Conservation (phyloP, 1,140 invertebrate species). For the Trichonephila clavipes region DNA sequence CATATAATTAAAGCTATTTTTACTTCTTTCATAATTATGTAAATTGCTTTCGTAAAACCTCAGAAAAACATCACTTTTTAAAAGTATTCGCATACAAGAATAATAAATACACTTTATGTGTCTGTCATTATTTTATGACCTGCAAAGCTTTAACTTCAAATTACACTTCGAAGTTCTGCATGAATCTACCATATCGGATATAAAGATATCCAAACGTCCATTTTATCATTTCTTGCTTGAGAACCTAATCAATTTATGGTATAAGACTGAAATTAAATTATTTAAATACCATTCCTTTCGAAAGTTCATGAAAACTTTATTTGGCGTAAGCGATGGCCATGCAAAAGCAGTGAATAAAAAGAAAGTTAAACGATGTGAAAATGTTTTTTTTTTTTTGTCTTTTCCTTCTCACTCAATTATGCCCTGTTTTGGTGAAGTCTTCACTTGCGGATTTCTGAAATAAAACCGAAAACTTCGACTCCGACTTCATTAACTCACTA, state of each 20-base stretch:
- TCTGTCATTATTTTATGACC: too few relatives aligned
- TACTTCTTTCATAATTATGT: too few relatives aligned
- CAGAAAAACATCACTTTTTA: too few relatives aligned
- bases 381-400: neutral
- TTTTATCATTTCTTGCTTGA: too few relatives aligned
- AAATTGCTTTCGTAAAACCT: too few relatives aligned
- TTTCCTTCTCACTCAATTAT: neutral
- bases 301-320: neutral
- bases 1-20: too few relatives aligned
- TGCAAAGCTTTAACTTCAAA: too few relatives aligned
- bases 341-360: neutral
- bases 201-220: too few relatives aligned
- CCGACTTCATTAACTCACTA: constrained; percentile 2
- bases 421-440: neutral
- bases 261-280: neutral
- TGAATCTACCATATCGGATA: too few relatives aligned
- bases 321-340: neutral
- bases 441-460: neutral
- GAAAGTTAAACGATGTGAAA: neutral
- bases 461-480: neutral
- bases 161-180: too few relatives aligned
- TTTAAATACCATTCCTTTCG: neutral
- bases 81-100: too few relatives aligned
- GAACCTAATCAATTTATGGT: neutral
- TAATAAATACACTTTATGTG: too few relatives aligned